Evolutionary conservation across 37 sponge, comb jelly and placozoan species (phyloP).

Genomic region (Ianthella basta): DNA sequence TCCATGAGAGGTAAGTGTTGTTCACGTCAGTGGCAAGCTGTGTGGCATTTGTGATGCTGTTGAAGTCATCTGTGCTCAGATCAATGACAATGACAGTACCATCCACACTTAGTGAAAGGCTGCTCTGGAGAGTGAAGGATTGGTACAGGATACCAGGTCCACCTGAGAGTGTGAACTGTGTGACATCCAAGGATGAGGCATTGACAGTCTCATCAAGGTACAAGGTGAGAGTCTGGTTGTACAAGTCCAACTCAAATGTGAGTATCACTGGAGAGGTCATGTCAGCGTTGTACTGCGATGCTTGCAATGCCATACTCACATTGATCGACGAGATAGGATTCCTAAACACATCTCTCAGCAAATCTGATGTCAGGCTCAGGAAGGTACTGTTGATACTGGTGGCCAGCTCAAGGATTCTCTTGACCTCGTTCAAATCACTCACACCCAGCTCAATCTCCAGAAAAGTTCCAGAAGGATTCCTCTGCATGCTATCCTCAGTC

Average conservation of each 20-base stretch:
- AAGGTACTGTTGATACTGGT: constrained; percentile 55
- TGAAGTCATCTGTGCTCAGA: constrained; percentile 74
- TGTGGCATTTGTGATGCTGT: constrained; percentile 69
- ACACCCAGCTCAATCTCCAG: constrained; percentile 51
- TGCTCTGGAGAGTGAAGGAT: constrained; percentile 42
- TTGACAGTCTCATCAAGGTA: constrained; percentile 88
- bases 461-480: constrained; percentile 26
- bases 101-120: constrained; percentile 21
- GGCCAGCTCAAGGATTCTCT: constrained; percentile 70
- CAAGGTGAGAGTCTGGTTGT: constrained; percentile 63
- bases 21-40: constrained; percentile 62
- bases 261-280: constrained; percentile 46
- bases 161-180: constrained; percentile 46
- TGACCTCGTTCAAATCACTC: constrained; percentile 76
- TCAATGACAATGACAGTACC: constrained; percentile 49
- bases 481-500: constrained; percentile 54
- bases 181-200: constrained; percentile 71
- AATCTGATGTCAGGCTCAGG: constrained; percentile 43
- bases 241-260: constrained; percentile 77
- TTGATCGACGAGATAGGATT: constrained; percentile 56
- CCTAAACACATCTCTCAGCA: constrained; percentile 78
- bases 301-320: constrained; percentile 27
- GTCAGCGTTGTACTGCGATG: constrained; percentile 41
- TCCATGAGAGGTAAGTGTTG: constrained; percentile 60
- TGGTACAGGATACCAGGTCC: constrained; percentile 30